A percentile compares a stretch with the other conserved stretches of the same genome.
Conservation (phyloP, 2,888 invertebrate species). For the Automeris io region DNA sequence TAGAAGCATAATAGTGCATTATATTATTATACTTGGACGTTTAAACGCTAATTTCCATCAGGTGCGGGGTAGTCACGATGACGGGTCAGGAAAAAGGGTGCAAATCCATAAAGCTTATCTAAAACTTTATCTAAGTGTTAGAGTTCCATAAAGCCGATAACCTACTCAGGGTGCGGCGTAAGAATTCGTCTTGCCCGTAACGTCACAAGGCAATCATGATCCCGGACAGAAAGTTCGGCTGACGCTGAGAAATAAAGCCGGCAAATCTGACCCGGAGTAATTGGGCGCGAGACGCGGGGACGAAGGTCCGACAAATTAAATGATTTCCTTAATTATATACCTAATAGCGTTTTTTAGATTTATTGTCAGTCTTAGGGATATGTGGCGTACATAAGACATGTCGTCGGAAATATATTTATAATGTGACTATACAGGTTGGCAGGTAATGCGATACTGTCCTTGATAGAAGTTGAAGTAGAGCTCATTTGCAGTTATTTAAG, state of each 20-base stretch:
- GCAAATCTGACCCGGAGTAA: conserved; percentile 4
- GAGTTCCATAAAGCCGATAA: neutral
- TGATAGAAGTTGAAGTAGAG: no score
- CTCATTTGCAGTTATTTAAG: no score
- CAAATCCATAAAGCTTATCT: neutral
- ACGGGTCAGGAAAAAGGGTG: no score
- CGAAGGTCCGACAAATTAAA: conserved; percentile 1
- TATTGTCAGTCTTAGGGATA: no score
- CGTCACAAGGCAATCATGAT: neutral
- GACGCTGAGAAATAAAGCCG: neutral
- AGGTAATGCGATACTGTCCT: no score
- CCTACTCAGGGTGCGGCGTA: neutral
- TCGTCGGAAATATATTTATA: no score
- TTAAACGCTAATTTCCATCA: no score
- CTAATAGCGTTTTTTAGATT: neutral
- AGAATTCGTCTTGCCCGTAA: neutral
- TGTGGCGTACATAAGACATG: no score
- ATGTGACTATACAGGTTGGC: no score
- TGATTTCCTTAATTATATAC: neutral
- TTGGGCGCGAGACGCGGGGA: conserved; percentile 3
- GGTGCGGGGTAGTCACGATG: no score
- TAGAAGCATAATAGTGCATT: no score
- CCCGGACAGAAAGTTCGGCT: neutral
- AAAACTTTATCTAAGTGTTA: neutral
- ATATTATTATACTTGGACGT: no score